These are phyloP conservation scores for Apamea crenata DNA, from an alignment of 2,888 invertebrate genomes.

Conservation along the genomic window DNA sequence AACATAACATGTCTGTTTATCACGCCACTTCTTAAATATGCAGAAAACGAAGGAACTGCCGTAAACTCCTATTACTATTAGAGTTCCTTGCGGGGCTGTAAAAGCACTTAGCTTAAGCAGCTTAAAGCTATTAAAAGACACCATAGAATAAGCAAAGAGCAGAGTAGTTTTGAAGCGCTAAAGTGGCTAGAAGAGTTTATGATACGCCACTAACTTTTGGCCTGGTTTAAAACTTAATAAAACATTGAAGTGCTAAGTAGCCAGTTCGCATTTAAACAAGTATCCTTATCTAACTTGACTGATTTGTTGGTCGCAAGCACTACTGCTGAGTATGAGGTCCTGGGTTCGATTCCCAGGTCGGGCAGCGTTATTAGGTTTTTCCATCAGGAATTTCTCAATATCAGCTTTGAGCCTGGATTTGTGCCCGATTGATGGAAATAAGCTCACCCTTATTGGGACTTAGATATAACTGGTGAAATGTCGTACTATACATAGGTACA, in stretches of 20 bases:
- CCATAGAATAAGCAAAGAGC: neutral
- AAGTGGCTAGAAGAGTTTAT: neutral
- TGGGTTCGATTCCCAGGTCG: too few relatives aligned
- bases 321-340: neutral
- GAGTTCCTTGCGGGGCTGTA: neutral
- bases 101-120: slow-evolving; percentile 29
- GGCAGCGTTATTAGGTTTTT: too few relatives aligned
- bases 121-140: slow-evolving; percentile 10
- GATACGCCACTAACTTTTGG: neutral
- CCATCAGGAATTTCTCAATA: neutral
- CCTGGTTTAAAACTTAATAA: neutral
- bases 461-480: neutral
- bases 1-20: slow-evolving; percentile 25
- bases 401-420: neutral
- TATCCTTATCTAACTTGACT: neutral
- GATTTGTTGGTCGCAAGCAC: neutral
- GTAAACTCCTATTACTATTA: slow-evolving; percentile 7
- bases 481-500: too few relatives aligned
- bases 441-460: neutral
- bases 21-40: slow-evolving; percentile 24
- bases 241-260: neutral
- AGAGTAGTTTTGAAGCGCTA: slow-evolving; percentile 1
- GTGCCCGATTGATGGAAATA: neutral
- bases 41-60: neutral
- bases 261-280: neutral